Evolutionary conservation across 2,797 vertebrate species (phyloP).

Genomic region (Tapirus indicus): DNA sequence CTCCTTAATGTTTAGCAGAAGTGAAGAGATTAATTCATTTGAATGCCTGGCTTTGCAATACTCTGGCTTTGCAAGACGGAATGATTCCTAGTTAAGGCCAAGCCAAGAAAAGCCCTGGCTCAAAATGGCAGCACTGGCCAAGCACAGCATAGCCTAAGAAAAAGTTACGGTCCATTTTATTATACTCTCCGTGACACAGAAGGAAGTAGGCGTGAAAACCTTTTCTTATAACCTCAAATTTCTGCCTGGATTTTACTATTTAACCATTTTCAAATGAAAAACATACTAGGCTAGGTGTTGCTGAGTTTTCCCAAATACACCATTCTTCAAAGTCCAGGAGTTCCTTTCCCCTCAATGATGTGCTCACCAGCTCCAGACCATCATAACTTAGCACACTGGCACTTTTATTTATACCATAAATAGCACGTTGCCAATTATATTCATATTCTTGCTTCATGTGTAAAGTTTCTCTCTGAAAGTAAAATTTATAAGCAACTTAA

Average conservation of each 20-base stretch:
- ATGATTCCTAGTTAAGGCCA: not conserved
- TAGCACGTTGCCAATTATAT: not conserved
- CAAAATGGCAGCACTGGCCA: not conserved
- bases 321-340: slow-evolving; percentile 20
- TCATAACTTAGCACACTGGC: not conserved
- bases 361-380: not conserved
- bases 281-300: not conserved
- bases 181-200: not conserved
- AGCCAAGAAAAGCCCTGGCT: not conserved
- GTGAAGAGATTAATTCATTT: not conserved
- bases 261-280: slow-evolving; percentile 17
- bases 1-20: not conserved
- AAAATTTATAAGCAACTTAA: not conserved
- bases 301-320: not conserved
- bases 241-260: not conserved
- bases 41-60: not conserved
- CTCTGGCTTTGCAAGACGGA: not conserved
- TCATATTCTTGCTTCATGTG: not conserved
- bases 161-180: not conserved
- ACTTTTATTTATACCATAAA: not conserved
- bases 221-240: not conserved
- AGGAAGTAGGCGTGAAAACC: not conserved
- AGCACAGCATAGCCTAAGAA: not conserved
- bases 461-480: not conserved
- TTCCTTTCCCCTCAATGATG: not conserved